Percentiles rank a stretch among this genome's conserved stretches.
phyloP scores from a whole-genome alignment of 2,113 vertebrate genomes.

The Myiagra hebetior region DNA sequence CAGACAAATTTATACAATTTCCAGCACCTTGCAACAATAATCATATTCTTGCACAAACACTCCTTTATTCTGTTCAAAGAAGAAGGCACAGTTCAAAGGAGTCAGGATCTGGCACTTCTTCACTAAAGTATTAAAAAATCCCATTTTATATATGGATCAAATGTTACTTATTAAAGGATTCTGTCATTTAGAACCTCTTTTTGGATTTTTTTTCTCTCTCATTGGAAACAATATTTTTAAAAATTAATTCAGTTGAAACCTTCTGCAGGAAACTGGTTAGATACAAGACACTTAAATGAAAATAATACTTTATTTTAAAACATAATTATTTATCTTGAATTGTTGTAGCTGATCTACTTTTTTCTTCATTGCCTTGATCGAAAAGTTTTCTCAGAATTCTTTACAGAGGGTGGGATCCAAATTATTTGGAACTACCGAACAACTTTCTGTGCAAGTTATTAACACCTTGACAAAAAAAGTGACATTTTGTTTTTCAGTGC shows the following conservation, averaged over 20 bases:
- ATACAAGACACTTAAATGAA: background rate
- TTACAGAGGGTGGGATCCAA: background rate
- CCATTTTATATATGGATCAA: background rate
- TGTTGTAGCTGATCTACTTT: background rate
- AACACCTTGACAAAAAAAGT: background rate
- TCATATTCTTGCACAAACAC: background rate
- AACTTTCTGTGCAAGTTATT: background rate
- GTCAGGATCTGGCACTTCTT: background rate
- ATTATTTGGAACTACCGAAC: background rate
- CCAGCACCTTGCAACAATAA: background rate
- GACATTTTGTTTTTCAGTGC: background rate
- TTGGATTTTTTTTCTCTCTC: background rate
- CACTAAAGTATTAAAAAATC: background rate
- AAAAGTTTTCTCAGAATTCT: background rate
- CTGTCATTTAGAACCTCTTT: background rate
- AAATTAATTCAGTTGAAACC: background rate
- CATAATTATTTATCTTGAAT: background rate
- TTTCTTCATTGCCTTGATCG: background rate
- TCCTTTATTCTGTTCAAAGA: background rate
- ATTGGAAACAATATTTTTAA: background rate
- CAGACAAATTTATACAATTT: background rate
- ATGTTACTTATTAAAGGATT: background rate
- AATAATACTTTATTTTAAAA: background rate
- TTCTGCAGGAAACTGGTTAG: background rate
- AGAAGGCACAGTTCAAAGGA: background rate